These are phyloP conservation scores for Pandemis cinnamomeana DNA, from an alignment of 2,888 invertebrate species.

Conservation along the genomic window DNA sequence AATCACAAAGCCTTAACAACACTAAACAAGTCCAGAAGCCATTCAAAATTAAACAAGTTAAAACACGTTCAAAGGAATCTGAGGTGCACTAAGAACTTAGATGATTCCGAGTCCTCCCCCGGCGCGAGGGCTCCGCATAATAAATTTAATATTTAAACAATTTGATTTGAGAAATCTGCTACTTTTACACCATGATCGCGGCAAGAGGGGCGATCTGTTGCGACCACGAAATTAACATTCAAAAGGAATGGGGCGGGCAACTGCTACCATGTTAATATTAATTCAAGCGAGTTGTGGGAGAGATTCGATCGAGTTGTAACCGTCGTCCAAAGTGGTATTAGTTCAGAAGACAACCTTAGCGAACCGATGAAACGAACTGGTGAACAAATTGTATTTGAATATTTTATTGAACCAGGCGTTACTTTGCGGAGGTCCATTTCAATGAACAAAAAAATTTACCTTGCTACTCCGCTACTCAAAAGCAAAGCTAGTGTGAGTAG, in stretches of 20 bases:
- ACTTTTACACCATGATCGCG: conserved; percentile 30
- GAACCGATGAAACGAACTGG: too few species aligned
- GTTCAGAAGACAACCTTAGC: too few species aligned
- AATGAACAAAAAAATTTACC: too few species aligned
- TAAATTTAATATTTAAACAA: conserved; percentile 38
- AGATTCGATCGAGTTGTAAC: conserved; percentile 15
- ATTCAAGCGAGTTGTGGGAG: not conserved
- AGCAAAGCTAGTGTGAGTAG: too few species aligned
- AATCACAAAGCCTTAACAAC: not conserved
- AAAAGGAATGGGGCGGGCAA: conserved; percentile 29
- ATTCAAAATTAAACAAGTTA: not conserved
- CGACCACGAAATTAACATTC: conserved; percentile 38
- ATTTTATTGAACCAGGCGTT: too few species aligned
- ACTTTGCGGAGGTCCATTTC: too few species aligned
- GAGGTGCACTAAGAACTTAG: conserved; percentile 5
- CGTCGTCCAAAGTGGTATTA: not conserved
- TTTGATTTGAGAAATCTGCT: conserved; percentile 36
- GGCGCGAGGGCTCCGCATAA: conserved; percentile 10
- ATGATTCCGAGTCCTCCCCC: not conserved
- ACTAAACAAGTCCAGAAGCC: not conserved
- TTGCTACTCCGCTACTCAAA: too few species aligned
- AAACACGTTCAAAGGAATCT: conserved; percentile 2
- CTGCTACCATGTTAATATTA: conserved; percentile 16
- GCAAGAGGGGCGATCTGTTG: conserved; percentile 24
- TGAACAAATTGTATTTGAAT: too few species aligned